Percentiles rank a stretch among this genome's conserved stretches.
phyloP scores from a whole-genome alignment of 2,888 invertebrate species.

The Biston betularia region DNA sequence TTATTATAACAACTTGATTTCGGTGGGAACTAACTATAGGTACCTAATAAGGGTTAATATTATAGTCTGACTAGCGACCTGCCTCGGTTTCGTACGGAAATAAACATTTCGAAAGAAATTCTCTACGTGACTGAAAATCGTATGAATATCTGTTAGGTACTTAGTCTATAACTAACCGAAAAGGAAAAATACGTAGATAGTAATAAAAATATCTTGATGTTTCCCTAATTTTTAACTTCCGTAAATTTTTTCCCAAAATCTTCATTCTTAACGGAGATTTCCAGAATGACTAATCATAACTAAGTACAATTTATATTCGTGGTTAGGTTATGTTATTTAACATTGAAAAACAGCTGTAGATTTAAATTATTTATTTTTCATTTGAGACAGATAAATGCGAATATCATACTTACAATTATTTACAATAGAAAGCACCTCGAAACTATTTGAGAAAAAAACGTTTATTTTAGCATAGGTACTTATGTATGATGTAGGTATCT shows the following conservation, averaged over 20 bases:
- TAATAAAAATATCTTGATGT: no score
- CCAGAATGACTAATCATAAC: neutral
- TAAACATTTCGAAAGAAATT: no score
- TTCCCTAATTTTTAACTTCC: no score
- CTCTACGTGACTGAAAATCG: no score
- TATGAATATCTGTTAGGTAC: no score
- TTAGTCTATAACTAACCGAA: no score
- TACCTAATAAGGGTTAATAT: no score
- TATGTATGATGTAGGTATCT: no score
- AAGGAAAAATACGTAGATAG: no score
- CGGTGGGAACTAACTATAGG: neutral
- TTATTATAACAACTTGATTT: neutral
- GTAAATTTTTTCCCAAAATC: neutral
- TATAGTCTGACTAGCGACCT: neutral
- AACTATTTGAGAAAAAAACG: neutral
- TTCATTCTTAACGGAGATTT: no score
- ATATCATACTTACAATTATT: constrained; percentile 10
- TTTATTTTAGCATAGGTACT: no score
- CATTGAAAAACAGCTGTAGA: neutral
- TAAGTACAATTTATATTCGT: neutral
- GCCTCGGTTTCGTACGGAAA: no score
- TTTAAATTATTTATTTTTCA: neutral
- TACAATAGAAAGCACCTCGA: neutral
- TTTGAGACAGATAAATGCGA: constrained; percentile 22
- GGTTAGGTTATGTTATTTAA: neutral